Evolutionary conservation across 2,797 vertebrate species (phyloP), one percentile per base, ranked within the genome.

Genomic region (Micrastur ruficollis): DNA sequence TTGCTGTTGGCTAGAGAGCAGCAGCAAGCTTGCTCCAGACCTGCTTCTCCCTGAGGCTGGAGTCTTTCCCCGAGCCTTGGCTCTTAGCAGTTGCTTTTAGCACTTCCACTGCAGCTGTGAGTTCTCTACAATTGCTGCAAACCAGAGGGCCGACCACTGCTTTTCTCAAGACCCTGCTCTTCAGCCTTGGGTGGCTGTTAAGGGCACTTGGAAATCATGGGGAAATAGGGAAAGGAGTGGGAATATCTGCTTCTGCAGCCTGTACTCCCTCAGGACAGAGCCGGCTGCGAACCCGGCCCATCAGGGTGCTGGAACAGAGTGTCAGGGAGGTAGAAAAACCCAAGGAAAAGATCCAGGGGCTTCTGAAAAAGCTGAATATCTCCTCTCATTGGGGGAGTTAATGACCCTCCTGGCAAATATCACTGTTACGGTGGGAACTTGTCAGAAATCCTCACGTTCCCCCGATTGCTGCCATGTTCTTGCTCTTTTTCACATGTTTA

Each of bases 251-350:
- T 90, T 6, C 68, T 22, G 76, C 76, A 34, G 47, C 32, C 62
- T 12, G 23, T 10, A 2, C 12, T 47, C 44, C 73, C 88, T 9
- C 1, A 0, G 20, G 50, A 14, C 44, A 73, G 78, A 63, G 56
- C 38, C 0, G 0, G 42, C 63, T 86, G 76, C 0, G 3, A 63
- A 27, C 34, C 20, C 2, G 0, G 46, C 71, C 56, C 5, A 0
- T 13, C 0, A 0, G 47, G 58, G 16, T 70, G 50, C 89, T 66
- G 58, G 12, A 47, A 62, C 12, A 2, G 34, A 62, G 47, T 25
- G 2, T 16, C 26, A 58, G 70, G 73, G 74, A 93, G 72, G 66
- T 17, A 63, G 71, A 87, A 80, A 94, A 96, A 27, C 13, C 14
- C 27, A 4, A 70, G 70, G 40, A 81, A 53, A 66, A 47, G 67